Evolutionary conservation across 2,113 vertebrate species (phyloP), one percentile per base, ranked within the genome.

Genomic region (Pollimyrus isidori): DNA sequence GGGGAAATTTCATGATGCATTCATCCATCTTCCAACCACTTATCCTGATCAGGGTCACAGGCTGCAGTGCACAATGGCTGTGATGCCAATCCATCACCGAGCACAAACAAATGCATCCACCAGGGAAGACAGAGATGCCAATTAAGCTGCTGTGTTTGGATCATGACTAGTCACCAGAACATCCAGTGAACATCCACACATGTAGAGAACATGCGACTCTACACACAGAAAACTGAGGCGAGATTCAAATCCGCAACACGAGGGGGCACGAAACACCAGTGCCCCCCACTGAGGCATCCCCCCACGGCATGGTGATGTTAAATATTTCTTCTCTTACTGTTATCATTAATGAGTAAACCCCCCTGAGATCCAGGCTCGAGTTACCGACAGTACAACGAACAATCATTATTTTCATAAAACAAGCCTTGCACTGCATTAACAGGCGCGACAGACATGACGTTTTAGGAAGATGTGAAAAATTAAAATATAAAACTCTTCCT

Each of bases 1-100:
- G n/a, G 49, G 46, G n/a, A 30, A 50, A 52, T 52, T 52, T 86
- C n/a, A 50, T 49, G 48, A 85, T 49, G 46, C 17, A 11, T 49
- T 42, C 82, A 85, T 85, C 21, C 82, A 85, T 85, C 82, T 42
- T 85, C 82, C 23, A 85, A 21, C 82, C 82, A 85, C 39, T 80
- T 42, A 80, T 39, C 73, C 35, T 80, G 73, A 39, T 42, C 73
- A 80, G 73, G 30, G 73, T 80, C 73, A 11, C 65, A 35, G 65
- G 26, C 65, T 73, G 65, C 3, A 5, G 30, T 73, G 9, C 13
- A 73, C 65, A 30, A 11, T 80, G 30, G 35, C 13, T 42, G 17
- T 35, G 35, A 80, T 42, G 73, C 35, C 73, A 80, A 42, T 42
- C 35, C 73, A 80, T 80, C 73, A 80, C 73, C 1, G 15, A 39